These are phyloP conservation scores for Xestia c-nigrum DNA, from an alignment of 2,888 invertebrate species.

Conservation along the genomic window DNA sequence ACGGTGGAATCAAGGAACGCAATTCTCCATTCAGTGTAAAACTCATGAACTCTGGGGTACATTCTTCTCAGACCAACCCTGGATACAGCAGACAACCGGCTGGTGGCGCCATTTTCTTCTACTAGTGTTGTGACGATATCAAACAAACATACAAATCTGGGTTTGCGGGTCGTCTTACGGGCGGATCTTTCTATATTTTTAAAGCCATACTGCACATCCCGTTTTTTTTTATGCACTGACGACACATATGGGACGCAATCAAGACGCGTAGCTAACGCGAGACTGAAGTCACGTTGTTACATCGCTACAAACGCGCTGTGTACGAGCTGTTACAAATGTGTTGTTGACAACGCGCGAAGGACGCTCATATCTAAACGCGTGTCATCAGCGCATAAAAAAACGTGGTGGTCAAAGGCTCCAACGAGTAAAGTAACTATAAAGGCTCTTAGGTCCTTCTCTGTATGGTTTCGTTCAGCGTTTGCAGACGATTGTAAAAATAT, in stretches of 20 bases:
- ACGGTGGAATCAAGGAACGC: constrained; percentile 92
- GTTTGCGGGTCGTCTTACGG: not conserved
- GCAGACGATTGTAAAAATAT: constrained; percentile 1
- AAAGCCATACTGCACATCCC: too few species aligned
- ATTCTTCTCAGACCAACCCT: constrained; percentile 95
- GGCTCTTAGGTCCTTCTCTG: not conserved
- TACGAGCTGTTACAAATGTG: too few species aligned
- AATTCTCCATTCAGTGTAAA: constrained; percentile 94
- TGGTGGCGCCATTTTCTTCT: constrained; percentile 93
- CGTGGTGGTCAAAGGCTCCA: too few species aligned
- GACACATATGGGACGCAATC: too few species aligned
- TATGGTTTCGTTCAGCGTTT: not conserved
- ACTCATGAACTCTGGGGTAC: constrained; percentile 95
- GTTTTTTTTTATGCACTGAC: too few species aligned
- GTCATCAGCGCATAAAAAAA: too few species aligned
- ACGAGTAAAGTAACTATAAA: too few species aligned
- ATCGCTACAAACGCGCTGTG: too few species aligned
- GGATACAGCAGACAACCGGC: constrained; percentile 95
- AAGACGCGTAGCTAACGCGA: too few species aligned
- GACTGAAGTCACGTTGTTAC: too few species aligned
- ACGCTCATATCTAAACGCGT: too few species aligned
- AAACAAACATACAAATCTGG: not conserved
- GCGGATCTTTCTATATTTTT: not conserved
- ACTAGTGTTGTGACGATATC: constrained; percentile 78
- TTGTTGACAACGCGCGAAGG: too few species aligned